phyloP scores from a whole-genome alignment of 2,797 vertebrate species.

The Danio choprae region DNA sequence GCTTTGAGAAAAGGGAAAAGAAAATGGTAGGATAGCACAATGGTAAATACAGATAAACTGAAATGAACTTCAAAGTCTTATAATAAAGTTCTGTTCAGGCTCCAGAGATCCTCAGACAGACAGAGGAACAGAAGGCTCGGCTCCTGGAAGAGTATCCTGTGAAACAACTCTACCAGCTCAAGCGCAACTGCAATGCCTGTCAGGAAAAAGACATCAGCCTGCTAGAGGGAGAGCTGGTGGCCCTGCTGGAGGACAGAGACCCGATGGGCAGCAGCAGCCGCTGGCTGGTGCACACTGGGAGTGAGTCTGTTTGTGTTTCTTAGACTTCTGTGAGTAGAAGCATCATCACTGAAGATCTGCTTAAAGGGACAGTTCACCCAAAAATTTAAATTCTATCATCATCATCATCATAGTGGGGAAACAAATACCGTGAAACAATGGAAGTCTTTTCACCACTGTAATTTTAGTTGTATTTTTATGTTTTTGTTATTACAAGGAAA shows the following conservation, averaged over 20 bases:
- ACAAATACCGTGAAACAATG: too few relatives aligned
- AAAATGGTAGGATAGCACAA: slow-evolving; percentile 69
- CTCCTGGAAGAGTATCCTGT: slow-evolving; percentile 81
- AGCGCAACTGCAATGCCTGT: slow-evolving; percentile 94
- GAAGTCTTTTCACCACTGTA: too few relatives aligned
- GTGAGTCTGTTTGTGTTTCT: slow-evolving; percentile 76
- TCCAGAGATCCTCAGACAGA: slow-evolving; percentile 85
- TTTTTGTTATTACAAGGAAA: too few relatives aligned
- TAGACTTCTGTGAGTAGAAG: too few relatives aligned
- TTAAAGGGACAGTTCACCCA: too few relatives aligned
- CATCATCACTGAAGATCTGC: too few relatives aligned
- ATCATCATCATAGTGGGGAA: too few relatives aligned
- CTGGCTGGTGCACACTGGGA: slow-evolving; percentile 94
- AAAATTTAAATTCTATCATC: too few relatives aligned
- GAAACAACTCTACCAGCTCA: slow-evolving; percentile 86
- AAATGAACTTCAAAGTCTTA: not conserved
- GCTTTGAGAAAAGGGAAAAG: slow-evolving; percentile 88
- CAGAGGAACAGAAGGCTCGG: slow-evolving; percentile 81
- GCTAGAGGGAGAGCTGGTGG: slow-evolving; percentile 94
- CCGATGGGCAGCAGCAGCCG: slow-evolving; percentile 89
- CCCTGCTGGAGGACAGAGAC: slow-evolving; percentile 88
- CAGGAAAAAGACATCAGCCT: slow-evolving; percentile 92
- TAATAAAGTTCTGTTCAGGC: slow-evolving; percentile 63
- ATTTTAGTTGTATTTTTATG: too few relatives aligned
- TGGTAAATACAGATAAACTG: not conserved